Percentiles rank a stretch among this genome's conserved stretches.
These are phyloP conservation scores for Notolabrus celidotus DNA, from an alignment of 2,797 vertebrate species.

Conservation along the genomic window DNA sequence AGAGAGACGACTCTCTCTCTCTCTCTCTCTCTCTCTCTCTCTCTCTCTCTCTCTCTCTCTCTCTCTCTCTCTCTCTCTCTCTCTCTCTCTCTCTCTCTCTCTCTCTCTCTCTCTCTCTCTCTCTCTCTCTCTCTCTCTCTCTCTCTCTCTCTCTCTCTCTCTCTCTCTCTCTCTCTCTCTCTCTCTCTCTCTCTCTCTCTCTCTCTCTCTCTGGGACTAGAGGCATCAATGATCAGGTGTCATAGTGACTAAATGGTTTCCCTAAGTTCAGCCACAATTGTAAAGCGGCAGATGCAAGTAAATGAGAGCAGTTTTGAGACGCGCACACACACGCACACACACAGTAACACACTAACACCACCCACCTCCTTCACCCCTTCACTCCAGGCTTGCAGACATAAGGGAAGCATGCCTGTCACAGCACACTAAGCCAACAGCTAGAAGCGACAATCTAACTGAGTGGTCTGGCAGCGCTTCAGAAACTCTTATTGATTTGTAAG, in stretches of 20 bases:
- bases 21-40: no score
- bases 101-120: constrained; percentile 7
- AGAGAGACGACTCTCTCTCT: constrained; percentile 31
- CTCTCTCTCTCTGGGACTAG: constrained; percentile 8
- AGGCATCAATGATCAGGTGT: constrained; percentile 41
- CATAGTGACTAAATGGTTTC: constrained; percentile 39
- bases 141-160: constrained; percentile 2
- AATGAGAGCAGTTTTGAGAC: constrained; percentile 37
- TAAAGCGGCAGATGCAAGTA: constrained; percentile 40
- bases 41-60: constrained; percentile 7
- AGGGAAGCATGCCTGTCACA: constrained; percentile 55
- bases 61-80: constrained; percentile 5
- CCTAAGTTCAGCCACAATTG: constrained; percentile 32
- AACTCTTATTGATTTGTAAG: constrained; percentile 63
- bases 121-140: constrained; percentile 5
- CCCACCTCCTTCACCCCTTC: constrained; percentile 17
- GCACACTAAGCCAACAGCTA: constrained; percentile 54
- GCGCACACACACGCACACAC: constrained; percentile 4
- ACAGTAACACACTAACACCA: constrained; percentile 24
- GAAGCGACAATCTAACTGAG: constrained; percentile 58
- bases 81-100: constrained; percentile 2
- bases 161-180: constrained; percentile 7
- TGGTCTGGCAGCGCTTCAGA: constrained; percentile 54
- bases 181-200: constrained; percentile 5
- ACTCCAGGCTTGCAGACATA: constrained; percentile 50